Evolutionary conservation across 2,797 vertebrate species (phyloP).

Genomic region (Helicolenus hilgendorfi): DNA sequence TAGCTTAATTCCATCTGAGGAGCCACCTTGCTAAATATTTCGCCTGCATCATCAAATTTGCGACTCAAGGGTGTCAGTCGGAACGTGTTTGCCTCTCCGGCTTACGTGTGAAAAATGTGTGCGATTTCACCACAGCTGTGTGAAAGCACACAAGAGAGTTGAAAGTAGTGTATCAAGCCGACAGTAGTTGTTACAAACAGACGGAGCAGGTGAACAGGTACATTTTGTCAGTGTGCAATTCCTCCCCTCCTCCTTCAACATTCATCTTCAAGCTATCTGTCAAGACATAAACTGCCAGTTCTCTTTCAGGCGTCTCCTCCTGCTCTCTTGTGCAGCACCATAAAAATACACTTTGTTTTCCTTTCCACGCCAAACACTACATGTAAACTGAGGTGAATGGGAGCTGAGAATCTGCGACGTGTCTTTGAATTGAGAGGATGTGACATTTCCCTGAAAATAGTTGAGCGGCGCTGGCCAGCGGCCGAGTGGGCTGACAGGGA

Average conservation of each 20-base stretch:
- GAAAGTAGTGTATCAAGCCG: not conserved
- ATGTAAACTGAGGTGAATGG: constrained; percentile 23
- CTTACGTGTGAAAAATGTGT: constrained; percentile 4
- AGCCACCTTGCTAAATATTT: not conserved
- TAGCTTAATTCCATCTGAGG: not conserved
- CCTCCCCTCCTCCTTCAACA: not conserved
- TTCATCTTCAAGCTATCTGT: constrained; percentile 20
- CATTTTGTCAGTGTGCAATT: constrained; percentile 3
- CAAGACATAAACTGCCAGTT: constrained; percentile 10
- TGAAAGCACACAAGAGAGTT: constrained; percentile 17
- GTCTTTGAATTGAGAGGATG: constrained; percentile 59
- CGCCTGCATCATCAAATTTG: constrained; percentile 2
- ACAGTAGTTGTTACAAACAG: constrained; percentile 18
- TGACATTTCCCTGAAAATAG: constrained; percentile 62
- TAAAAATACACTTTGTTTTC: constrained; percentile 1
- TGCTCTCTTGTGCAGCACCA: not conserved
- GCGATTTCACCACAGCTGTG: not conserved
- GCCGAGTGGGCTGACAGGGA: constrained; percentile 53
- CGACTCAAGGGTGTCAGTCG: not conserved
- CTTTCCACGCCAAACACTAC: constrained; percentile 10
- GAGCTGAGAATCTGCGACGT: constrained; percentile 31
- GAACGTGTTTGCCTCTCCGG: constrained; percentile 9
- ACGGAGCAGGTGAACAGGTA: constrained; percentile 8
- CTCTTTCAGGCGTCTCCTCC: constrained; percentile 10
- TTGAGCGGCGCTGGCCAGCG: constrained; percentile 20